A percentile compares a stretch with the other conserved stretches of the same genome.
Conservation (phyloP, 2,888 invertebrate species). For the Meteorus colon region DNA sequence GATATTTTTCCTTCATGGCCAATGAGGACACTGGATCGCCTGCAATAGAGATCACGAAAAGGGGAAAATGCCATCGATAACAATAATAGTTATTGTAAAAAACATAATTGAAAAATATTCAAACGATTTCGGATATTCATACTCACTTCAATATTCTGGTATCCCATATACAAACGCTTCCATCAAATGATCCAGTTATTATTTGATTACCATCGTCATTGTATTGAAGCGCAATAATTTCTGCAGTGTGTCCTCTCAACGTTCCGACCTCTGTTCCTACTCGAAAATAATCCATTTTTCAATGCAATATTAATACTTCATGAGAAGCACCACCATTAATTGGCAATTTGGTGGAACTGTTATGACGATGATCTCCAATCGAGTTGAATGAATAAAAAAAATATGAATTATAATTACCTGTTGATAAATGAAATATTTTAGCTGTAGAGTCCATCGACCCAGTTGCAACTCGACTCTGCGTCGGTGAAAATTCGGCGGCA, state of each 20-base stretch:
- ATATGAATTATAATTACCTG: conserved; percentile 73
- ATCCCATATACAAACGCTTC: conserved; percentile 85
- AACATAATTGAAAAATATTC: background rate
- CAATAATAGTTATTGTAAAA: background rate
- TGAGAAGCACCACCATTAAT: background rate
- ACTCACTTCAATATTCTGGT: conserved; percentile 78
- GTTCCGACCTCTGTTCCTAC: conserved; percentile 78
- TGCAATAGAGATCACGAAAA: conserved; percentile 59
- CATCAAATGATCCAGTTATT: conserved; percentile 87
- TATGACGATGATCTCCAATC: too few relatives aligned
- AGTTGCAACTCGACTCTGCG: conserved; percentile 79
- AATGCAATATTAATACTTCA: background rate
- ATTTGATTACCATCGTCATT: conserved; percentile 81
- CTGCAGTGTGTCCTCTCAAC: conserved; percentile 82
- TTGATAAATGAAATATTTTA: conserved; percentile 81
- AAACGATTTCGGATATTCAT: background rate
- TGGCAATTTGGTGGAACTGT: too few relatives aligned
- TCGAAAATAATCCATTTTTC: background rate
- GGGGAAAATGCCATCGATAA: conserved; percentile 11
- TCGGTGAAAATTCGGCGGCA: conserved; percentile 81
- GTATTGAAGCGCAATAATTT: conserved; percentile 84
- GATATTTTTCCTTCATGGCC: conserved; percentile 82
- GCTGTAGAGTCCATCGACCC: conserved; percentile 86
- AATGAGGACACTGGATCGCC: conserved; percentile 76
- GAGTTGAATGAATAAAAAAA: background rate